phyloP scores from a whole-genome alignment of 2,797 vertebrate species.

The Gadopsis marmoratus region DNA sequence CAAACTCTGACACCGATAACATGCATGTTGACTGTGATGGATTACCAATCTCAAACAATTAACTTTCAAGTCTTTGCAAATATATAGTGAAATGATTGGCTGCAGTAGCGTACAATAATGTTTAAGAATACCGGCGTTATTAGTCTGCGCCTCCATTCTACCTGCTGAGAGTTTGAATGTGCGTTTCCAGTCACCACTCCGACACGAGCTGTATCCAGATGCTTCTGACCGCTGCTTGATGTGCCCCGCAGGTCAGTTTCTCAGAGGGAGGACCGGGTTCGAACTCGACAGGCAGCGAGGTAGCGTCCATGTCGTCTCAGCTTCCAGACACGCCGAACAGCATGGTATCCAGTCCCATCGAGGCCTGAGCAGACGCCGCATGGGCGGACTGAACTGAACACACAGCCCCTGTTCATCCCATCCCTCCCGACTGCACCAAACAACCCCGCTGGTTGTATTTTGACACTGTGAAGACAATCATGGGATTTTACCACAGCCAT shows the following conservation, averaged over 20 bases:
- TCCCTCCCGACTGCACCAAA: conserved; percentile 83
- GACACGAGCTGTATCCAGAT: background rate
- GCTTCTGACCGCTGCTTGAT: conserved; percentile 15
- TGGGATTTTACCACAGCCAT: conserved; percentile 87
- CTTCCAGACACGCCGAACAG: conserved; percentile 99
- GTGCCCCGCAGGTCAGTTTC: conserved; percentile 91
- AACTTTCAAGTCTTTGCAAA: background rate
- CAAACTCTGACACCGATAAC: background rate
- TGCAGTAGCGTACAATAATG: background rate
- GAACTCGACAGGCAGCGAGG: conserved; percentile 98
- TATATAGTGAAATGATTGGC: background rate
- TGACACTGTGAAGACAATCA: conserved; percentile 99
- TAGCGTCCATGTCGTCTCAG: conserved; percentile 98
- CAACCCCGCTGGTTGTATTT: conserved; percentile 90
- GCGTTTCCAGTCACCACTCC: background rate
- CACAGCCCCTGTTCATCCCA: conserved; percentile 29
- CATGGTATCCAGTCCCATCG: conserved; percentile 99
- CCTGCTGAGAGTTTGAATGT: background rate
- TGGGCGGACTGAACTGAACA: conserved; percentile 91
- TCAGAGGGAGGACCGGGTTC: conserved; percentile 97
- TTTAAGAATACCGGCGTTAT: background rate
- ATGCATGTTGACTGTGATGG: background rate
- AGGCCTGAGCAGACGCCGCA: conserved; percentile 91
- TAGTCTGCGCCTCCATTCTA: background rate
- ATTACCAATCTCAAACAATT: background rate